Conservation (phyloP, 2,888 invertebrate genomes). For the Chrysolina haemoptera region DNA sequence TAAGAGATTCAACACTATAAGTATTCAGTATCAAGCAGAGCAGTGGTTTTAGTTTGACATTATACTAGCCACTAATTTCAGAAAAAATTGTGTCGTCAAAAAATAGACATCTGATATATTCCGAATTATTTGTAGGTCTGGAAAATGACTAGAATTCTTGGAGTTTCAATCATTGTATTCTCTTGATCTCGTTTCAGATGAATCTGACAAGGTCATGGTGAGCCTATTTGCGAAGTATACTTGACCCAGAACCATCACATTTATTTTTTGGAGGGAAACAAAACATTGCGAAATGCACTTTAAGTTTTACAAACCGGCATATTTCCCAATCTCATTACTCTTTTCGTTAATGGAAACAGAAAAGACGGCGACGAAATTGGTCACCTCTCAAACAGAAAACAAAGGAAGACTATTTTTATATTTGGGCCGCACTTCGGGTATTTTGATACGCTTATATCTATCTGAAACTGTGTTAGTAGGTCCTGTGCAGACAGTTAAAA, state of each 20-base stretch:
- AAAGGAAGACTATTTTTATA: conserved; percentile 36
- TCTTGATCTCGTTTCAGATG: not conserved
- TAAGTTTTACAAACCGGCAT: not conserved
- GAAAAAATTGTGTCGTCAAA: too few relatives aligned
- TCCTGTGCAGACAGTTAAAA: conserved; percentile 40
- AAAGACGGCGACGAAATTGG: conserved; percentile 9
- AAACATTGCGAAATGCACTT: conserved; percentile 27
- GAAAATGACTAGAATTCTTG: not conserved
- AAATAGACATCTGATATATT: not conserved
- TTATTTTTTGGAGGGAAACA: conserved; percentile 24
- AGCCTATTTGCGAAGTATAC: conserved; percentile 20
- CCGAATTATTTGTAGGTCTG: not conserved
- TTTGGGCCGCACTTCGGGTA: conserved; percentile 24
- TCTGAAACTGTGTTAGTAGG: conserved; percentile 51
- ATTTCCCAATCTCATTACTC: conserved; percentile 11
- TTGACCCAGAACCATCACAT: conserved; percentile 23
- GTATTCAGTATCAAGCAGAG: too few relatives aligned
- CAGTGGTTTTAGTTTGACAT: too few relatives aligned
- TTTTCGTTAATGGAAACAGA: conserved; percentile 15
- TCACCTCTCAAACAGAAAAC: conserved; percentile 9
- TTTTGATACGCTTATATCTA: conserved; percentile 33
- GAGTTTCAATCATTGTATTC: not conserved
- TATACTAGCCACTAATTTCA: too few relatives aligned
- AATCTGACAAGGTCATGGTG: conserved; percentile 10
- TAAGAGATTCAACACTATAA: too few relatives aligned